Evolutionary conservation across 2,797 vertebrate species (phyloP), one percentile per base, ranked within the genome.

Genomic region (Leptodactylus fallax): DNA sequence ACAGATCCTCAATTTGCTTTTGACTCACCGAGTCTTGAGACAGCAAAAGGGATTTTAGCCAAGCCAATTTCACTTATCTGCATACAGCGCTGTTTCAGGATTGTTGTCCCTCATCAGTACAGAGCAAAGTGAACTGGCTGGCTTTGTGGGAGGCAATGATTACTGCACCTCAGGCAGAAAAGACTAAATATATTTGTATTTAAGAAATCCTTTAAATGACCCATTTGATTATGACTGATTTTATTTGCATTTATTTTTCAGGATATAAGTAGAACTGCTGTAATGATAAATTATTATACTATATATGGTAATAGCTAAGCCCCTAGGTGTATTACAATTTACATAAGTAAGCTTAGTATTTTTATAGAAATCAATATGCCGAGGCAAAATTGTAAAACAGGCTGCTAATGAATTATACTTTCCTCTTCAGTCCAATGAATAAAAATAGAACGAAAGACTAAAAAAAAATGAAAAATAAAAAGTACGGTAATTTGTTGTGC

Each of bases 291-390:
- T 84, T 84, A 21, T n/a, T 60, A 58, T 23, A 12, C 25, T 47
- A 47, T 60, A 6, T 58, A 84, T 84, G 27, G 3, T 47, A 74
- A 84, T 84, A 47, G 56, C 55, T 45, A 21, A 13, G 55, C 25
- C 82, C 53, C 60, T 13, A 74, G 82, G 82, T 84, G 25, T 72
- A 47, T 56, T 36, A 36, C 53, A 47, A 27, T 83, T 83, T 71
- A 71, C 25, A 84, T 83, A 72, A 83, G 49, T 45, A 83, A 83
- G 47, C 16, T 27, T 71, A 36, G 25, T 74, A 60, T 60, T 74
- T 84, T 72, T 85, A 21, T 60, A 58, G 27, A 76, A 76, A 85
- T 76, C 71, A 25, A 49, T 84, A 49, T 76, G 53, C 82, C 3
- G 23, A 83, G 81, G 81, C 67, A 25, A 83, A 55, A 58, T 71